Evolutionary conservation across 2,888 invertebrate species (phyloP), one percentile per base, ranked within the genome.

Genomic region (Acleris laterana): DNA sequence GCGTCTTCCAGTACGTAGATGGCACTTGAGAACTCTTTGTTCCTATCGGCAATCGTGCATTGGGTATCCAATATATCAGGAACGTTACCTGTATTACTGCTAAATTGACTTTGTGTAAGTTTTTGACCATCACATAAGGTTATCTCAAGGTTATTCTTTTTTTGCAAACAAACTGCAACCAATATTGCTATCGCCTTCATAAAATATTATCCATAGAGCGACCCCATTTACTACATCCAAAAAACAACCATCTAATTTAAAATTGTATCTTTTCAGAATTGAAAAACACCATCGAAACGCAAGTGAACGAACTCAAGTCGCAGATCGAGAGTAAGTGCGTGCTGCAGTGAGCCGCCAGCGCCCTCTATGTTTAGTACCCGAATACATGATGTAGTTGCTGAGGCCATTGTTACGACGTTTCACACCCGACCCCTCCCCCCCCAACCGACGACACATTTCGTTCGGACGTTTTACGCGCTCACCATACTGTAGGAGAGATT

Each of bases 241-340:
- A 38, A 5, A 13, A 38, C 38, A 38, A 38, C 13, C 13, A 38
- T 13, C 38, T 56, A 19, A 53, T 19, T 19, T 49, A 4, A 17
- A 25, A 28, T 63, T 57, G 5, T 25, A 51, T 51, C 48, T 16
- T 96, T 97, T 79, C 97, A 98, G 98, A 98, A 94, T 94, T 98
- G 95, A 98, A 98, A 96, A 98, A 98, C 94, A 97, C 97, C 94
- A 96, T 98, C 95, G 98, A 98, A 94, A 96, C 97, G 92, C 98
- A 98, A 95, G 98, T 98, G 94, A 98, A 96, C 93, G 98, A 98
- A 95, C 95, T 98, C 93, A 98, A 98, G 95, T 96, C 97, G 90
- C 97, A 98, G 94, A 96, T 98, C 93, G 98, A 98, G 95, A 98
- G 97, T 94, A 98, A 97, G 95, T 98, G 98, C 95, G 97, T 96